Evolutionary conservation across 1,140 invertebrate species (phyloP), one percentile per base, ranked within the genome.

Genomic region (Mycetomoellerius zeteki): DNA sequence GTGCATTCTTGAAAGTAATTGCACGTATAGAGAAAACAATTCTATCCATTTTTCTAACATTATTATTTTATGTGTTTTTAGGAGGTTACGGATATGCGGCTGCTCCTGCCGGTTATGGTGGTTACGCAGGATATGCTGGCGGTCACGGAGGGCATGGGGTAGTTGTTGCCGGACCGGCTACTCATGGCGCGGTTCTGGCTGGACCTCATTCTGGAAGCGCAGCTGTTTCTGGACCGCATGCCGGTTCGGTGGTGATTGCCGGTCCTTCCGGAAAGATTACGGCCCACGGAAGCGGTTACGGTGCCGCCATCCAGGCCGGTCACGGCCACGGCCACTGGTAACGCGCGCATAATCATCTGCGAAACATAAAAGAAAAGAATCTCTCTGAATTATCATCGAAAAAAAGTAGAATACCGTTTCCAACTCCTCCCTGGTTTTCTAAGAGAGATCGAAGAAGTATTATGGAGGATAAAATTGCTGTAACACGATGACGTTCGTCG

Each of bases 261-360:
- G 94, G 95, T 52, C 95, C 95, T 52, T 94, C 94, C 12, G 95
- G 94, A 24, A 95, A 94, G 75, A 95, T 95, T 76, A 94, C 94
- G 0, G 92, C 95, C 67, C 94, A 95, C 58, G 94, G 95, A 14
- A 94, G 93, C 37, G 95, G 94, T 21, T 92, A 94, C 76, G 94
- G 95, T 6, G 94, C 89, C 2, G 94, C 86, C 4, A 92, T 95
- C 21, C 92, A 93, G 50, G 90, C 94, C 19, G 94, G 92, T 37
- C 94, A 95, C 86, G 93, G 93, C 24, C 94, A 95, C 81, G 93
- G 92, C 37, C 93, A 95, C 67, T 94, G 89, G 82, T 94, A 93
- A 87, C 47, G 47, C 37, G 52, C 8, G 12, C 8, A 12, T 50
- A 33, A 62, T 56, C 21, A 21, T 81, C 78, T 73, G 24, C 37